A percentile compares a stretch with the other conserved stretches of the same genome.
phyloP scores from a whole-genome alignment of 2,113 vertebrate genomes.

The Sapajus apella region DNA sequence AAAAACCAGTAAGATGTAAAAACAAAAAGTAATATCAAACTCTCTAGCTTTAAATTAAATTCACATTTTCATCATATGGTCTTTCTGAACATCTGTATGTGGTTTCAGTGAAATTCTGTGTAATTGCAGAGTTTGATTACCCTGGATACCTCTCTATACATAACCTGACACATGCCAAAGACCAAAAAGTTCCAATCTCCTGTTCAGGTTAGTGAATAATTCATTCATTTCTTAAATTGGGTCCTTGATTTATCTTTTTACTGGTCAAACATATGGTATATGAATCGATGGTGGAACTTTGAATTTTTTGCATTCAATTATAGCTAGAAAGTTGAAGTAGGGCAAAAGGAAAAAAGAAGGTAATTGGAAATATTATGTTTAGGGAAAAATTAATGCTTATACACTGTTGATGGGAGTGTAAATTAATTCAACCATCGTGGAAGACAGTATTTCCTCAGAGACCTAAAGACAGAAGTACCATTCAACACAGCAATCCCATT shows the following conservation, averaged over 20 bases:
- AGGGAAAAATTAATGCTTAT: too few species aligned
- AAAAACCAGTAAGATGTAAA: background rate
- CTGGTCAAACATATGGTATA: background rate
- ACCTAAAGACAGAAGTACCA: too few species aligned
- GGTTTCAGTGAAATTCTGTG: background rate
- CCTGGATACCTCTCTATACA: background rate
- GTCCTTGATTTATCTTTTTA: background rate
- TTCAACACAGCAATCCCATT: too few species aligned
- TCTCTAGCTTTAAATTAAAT: conserved; percentile 19
- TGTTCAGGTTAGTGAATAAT: background rate
- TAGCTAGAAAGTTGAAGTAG: background rate
- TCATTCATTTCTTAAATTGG: background rate
- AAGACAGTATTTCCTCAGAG: too few species aligned
- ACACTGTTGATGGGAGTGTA: background rate
- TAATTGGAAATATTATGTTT: background rate
- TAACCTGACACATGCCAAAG: background rate
- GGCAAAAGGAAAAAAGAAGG: background rate
- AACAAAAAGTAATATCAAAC: background rate
- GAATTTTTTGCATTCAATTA: conserved; percentile 5
- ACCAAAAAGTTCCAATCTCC: background rate
- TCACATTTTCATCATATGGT: background rate
- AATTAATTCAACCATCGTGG: too few species aligned
- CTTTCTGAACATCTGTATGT: background rate
- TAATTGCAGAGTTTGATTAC: background rate
- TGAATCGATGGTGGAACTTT: background rate